These are phyloP conservation scores for Anticlea derivata DNA, from an alignment of 2,888 invertebrate species.

Conservation along the genomic window DNA sequence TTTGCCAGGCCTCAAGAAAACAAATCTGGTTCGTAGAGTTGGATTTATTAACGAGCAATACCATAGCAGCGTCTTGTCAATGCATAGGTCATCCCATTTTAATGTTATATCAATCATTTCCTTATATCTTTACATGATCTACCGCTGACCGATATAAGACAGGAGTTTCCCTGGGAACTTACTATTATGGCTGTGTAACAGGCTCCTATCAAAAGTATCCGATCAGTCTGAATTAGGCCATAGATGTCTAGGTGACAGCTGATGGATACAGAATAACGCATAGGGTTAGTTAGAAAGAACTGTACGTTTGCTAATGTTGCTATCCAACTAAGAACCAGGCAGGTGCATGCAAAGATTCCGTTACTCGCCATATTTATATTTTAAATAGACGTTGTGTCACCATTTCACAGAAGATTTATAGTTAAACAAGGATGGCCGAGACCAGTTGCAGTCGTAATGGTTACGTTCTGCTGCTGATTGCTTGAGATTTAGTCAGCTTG, in stretches of 20 bases:
- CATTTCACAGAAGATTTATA: slow-evolving; percentile 31
- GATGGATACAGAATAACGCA: slow-evolving; percentile 8
- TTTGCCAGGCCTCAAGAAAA: no score
- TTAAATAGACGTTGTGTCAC: slow-evolving; percentile 33
- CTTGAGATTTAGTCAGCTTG: no score
- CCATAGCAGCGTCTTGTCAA: no score
- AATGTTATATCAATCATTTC: no score
- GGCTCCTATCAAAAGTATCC: not conserved
- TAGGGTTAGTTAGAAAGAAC: slow-evolving; percentile 5
- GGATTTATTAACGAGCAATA: no score
- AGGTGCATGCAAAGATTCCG: slow-evolving; percentile 32
- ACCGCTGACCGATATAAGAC: no score
- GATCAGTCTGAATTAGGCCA: slow-evolving; percentile 13
- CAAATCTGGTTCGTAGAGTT: no score
- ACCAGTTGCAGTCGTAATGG: not conserved
- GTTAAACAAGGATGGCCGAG: not conserved
- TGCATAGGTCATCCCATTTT: no score
- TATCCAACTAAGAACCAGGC: slow-evolving; percentile 30
- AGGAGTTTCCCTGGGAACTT: not conserved
- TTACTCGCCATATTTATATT: slow-evolving; percentile 37
- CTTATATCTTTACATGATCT: no score
- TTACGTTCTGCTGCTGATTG: not conserved
- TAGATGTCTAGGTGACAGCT: slow-evolving; percentile 16
- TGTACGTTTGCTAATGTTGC: slow-evolving; percentile 10
- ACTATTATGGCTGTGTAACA: not conserved